phyloP scores from a whole-genome alignment of 2,113 vertebrate species.

The Cichladusa arquata region DNA sequence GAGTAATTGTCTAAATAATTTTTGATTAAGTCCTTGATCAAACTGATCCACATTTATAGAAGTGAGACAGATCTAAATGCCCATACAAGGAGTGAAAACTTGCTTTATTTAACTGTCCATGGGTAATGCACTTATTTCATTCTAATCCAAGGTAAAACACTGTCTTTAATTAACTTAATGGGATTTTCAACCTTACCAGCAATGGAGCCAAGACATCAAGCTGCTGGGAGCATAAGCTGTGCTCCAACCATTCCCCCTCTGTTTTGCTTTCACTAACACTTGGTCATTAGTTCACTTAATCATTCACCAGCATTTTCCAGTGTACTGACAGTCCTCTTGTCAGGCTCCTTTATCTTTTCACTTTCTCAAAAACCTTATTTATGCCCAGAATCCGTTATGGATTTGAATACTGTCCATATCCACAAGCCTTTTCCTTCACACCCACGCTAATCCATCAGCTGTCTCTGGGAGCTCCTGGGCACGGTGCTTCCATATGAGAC shows the following conservation, averaged over 20 bases:
- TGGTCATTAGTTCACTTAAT: neutral
- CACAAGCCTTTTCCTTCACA: neutral
- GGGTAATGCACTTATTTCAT: neutral
- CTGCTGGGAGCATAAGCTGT: neutral
- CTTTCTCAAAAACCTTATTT: neutral
- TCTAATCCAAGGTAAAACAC: neutral
- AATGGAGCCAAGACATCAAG: neutral
- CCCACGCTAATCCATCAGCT: neutral
- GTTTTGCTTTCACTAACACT: neutral
- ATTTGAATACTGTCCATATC: neutral
- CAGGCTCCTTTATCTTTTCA: neutral
- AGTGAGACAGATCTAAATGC: neutral
- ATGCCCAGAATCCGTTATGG: neutral
- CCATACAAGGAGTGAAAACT: neutral
- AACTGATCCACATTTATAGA: slow-evolving; percentile 44
- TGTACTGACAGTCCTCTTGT: neutral
- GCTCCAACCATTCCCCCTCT: neutral
- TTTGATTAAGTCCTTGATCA: slow-evolving; percentile 60
- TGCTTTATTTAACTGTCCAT: neutral
- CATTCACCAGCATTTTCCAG: neutral
- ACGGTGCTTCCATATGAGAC: neutral
- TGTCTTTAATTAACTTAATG: neutral
- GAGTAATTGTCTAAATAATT: slow-evolving; percentile 60
- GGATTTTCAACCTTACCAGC: neutral
- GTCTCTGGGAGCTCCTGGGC: neutral